A percentile compares a stretch with the other conserved stretches of the same genome.
Conservation (phyloP, 1,140 invertebrate genomes). For the Panagrolaimus sp. region DNA sequence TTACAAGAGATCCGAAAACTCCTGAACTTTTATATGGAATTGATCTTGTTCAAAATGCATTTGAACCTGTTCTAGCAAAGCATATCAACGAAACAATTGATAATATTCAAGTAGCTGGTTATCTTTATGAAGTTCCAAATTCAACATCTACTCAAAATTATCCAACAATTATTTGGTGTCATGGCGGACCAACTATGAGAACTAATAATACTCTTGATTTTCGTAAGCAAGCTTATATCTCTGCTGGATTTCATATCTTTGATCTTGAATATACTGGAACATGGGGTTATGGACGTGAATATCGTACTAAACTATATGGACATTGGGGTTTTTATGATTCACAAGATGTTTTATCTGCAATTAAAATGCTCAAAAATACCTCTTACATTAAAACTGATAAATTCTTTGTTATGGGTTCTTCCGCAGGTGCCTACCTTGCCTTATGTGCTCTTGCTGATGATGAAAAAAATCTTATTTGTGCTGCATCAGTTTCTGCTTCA, state of each 20-base stretch:
- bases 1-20: background rate
- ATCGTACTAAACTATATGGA: background rate
- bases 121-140: background rate
- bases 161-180: background rate
- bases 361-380: background rate
- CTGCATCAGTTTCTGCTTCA: constrained; percentile 3
- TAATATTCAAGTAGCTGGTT: background rate
- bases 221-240: background rate
- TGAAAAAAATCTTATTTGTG: background rate
- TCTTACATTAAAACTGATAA: background rate
- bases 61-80: too few species aligned
- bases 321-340: background rate
- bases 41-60: background rate
- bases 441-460: background rate
- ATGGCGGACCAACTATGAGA: background rate
- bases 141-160: background rate
- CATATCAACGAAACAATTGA: background rate
- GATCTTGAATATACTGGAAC: background rate
- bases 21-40: background rate
- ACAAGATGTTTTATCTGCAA: background rate
- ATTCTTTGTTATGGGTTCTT: background rate
- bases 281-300: background rate
- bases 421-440: background rate
- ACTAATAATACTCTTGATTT: background rate
- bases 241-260: background rate